Percentiles rank a stretch among this genome's conserved stretches.
Conservation (phyloP, 2,888 invertebrate genomes). For the Cybosia mesomella region DNA sequence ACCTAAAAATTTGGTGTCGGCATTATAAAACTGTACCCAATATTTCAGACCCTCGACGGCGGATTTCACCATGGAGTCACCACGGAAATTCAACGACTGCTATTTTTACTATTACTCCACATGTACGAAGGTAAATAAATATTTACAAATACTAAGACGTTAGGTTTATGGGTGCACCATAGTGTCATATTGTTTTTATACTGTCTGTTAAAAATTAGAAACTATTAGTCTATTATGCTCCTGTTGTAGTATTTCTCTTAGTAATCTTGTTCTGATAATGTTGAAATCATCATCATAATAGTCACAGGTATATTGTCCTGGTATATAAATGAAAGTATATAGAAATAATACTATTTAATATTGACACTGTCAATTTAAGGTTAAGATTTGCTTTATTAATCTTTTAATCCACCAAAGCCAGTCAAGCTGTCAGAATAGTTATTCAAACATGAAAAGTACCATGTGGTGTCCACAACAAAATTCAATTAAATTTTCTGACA, state of each 20-base stretch:
- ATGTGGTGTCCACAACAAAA: not conserved
- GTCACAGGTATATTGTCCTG: not conserved
- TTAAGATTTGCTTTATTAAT: not conserved
- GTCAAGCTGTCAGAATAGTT: not conserved
- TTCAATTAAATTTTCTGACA: not conserved
- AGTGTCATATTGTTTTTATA: constrained; percentile 45
- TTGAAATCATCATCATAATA: not conserved
- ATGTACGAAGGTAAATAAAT: constrained; percentile 91
- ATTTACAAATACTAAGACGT: constrained; percentile 36
- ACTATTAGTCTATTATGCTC: not conserved
- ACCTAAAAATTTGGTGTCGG: constrained; percentile 55
- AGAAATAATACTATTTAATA: not conserved
- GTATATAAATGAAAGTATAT: not conserved
- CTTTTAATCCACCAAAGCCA: not conserved
- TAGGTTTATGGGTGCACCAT: constrained; percentile 19
- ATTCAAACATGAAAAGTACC: constrained; percentile 1
- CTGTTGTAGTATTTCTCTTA: not conserved
- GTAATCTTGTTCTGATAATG: not conserved
- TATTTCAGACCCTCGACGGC: constrained; percentile 77
- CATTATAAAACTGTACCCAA: constrained; percentile 55
- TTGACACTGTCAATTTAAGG: constrained; percentile 8
- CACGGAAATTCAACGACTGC: constrained; percentile 93
- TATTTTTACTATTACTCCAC: constrained; percentile 96
- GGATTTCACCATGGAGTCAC: constrained; percentile 88
- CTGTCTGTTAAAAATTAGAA: constrained; percentile 36